Evolutionary conservation across 2,888 invertebrate genomes (phyloP).

Genomic region (Bellardia pandia): DNA sequence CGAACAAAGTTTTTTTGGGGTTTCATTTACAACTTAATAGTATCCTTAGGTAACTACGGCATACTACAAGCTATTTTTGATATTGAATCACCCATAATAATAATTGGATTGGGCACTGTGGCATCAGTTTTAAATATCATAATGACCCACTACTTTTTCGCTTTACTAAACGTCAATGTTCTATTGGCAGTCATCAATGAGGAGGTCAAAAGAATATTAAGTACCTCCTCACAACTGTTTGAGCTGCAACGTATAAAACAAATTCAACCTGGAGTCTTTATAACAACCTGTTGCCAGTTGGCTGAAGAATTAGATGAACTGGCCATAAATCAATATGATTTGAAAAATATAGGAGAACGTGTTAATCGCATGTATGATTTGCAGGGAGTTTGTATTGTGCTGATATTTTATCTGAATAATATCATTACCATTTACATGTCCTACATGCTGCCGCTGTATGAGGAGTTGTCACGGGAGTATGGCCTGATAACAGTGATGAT

Average conservation of each 20-base stretch:
- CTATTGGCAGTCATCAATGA: constrained; percentile 40
- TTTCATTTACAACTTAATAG: background rate
- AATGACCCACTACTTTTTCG: constrained; percentile 40
- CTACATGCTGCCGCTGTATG: constrained; percentile 1
- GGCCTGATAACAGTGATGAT: background rate
- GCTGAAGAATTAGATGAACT: constrained; percentile 50
- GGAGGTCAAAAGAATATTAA: constrained; percentile 22
- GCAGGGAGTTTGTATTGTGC: constrained; percentile 23
- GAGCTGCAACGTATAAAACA: background rate
- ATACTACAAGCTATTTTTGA: background rate
- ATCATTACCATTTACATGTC: constrained; percentile 9
- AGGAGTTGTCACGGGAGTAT: background rate
- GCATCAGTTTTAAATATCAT: constrained; percentile 29
- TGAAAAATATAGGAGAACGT: constrained; percentile 38
- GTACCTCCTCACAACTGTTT: background rate
- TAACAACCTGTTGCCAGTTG: constrained; percentile 39
- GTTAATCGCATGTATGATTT: constrained; percentile 45
- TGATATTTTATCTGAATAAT: constrained; percentile 35
- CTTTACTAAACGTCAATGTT: constrained; percentile 16
- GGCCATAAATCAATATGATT: constrained; percentile 24
- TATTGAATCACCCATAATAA: background rate
- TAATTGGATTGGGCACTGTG: background rate
- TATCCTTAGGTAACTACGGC: background rate
- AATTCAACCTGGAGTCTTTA: constrained; percentile 17
- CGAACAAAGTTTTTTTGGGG: constrained; percentile 47